These are phyloP conservation scores for Tautogolabrus adspersus DNA, from an alignment of 2,113 vertebrate species.

Conservation along the genomic window DNA sequence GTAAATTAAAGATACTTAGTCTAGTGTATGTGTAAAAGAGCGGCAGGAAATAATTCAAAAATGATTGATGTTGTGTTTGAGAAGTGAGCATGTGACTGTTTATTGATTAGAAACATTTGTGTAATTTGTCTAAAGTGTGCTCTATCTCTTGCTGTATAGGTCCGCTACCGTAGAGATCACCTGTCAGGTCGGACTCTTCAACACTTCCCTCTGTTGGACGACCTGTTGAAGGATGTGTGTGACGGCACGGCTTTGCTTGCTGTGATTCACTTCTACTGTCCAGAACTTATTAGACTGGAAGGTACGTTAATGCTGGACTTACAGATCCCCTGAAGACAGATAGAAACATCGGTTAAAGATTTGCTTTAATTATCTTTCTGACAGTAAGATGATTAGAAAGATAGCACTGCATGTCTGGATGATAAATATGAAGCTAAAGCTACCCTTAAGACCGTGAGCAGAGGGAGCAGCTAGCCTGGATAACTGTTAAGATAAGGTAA, in stretches of 20 bases:
- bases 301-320: conserved; percentile 78
- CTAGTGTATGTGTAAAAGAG: background rate
- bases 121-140: background rate
- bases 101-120: background rate
- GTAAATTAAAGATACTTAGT: background rate
- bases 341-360: too few relatives aligned
- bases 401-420: background rate
- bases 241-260: conserved; percentile 91
- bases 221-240: conserved; percentile 91
- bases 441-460: too few relatives aligned
- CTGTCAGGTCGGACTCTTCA: conserved; percentile 88
- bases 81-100: conserved; percentile 9
- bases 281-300: conserved; percentile 92
- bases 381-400: too few relatives aligned
- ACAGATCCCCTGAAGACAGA: background rate
- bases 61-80: conserved; percentile 4
- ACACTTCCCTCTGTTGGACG: conserved; percentile 91
- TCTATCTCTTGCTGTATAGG: conserved; percentile 77
- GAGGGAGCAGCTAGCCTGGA: background rate
- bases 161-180: conserved; percentile 95
- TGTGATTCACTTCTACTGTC: conserved; percentile 96
- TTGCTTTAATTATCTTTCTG: too few relatives aligned
- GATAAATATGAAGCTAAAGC: background rate
- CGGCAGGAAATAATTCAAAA: background rate
- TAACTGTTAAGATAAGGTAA: background rate